phyloP scores from a whole-genome alignment of 2,888 invertebrate species.

The Rhamnusium bicolor region DNA sequence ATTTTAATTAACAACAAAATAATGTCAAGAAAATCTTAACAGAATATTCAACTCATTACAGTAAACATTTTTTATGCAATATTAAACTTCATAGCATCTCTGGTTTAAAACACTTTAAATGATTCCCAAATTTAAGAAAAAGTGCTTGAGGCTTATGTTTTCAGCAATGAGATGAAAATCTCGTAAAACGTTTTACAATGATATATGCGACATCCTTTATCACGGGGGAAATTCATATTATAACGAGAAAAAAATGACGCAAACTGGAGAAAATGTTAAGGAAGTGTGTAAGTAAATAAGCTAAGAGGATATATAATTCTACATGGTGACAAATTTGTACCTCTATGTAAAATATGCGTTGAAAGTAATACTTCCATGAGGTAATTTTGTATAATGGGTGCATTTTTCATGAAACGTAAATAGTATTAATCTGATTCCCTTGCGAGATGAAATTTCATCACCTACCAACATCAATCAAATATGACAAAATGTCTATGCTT shows the following conservation, averaged over 20 bases:
- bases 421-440: neutral
- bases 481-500: too few species aligned
- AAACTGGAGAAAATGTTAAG: neutral
- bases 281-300: conserved; percentile 24
- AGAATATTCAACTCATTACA: too few species aligned
- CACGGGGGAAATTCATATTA: conserved; percentile 47
- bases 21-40: too few species aligned
- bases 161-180: conserved; percentile 43
- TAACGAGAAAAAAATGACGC: conserved; percentile 24
- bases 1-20: too few species aligned
- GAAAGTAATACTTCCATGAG: neutral
- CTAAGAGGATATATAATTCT: conserved; percentile 1
- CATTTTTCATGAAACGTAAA: neutral
- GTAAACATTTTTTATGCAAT: too few species aligned
- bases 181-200: conserved; percentile 48
- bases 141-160: conserved; percentile 42
- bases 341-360: neutral
- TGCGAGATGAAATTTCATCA: neutral
- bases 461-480: neutral
- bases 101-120: neutral
- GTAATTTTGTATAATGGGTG: neutral
- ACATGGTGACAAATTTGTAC: conserved; percentile 6
- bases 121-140: conserved; percentile 3
- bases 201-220: conserved; percentile 51
- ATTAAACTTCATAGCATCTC: neutral